phyloP scores from a whole-genome alignment of 2,888 invertebrate species.

The Orchestes rusci region DNA sequence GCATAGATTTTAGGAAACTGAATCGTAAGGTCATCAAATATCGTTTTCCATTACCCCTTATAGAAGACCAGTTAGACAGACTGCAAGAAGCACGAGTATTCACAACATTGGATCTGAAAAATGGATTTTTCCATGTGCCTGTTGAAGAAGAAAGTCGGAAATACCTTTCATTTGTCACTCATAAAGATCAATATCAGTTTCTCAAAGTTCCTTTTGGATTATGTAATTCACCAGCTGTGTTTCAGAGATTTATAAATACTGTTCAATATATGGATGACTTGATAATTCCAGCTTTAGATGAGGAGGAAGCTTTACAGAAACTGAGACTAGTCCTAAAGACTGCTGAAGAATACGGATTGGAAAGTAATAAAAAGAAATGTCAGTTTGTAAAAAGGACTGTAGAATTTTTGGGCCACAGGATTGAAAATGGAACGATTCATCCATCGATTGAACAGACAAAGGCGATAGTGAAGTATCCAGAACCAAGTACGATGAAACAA shows the following conservation, averaged over 20 bases:
- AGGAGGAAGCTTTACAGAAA: conserved; percentile 22
- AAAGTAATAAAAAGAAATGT: conserved; percentile 37
- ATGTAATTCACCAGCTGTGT: conserved; percentile 23
- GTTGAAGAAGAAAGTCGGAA: conserved; percentile 26
- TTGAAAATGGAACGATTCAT: conserved; percentile 25
- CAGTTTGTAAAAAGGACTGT: conserved; percentile 33
- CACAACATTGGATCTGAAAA: conserved; percentile 27
- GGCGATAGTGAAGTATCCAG: conserved; percentile 29
- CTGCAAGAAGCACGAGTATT: conserved; percentile 15
- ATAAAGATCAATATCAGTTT: conserved; percentile 39
- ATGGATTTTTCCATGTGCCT: conserved; percentile 33
- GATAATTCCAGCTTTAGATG: conserved; percentile 26
- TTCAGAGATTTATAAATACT: conserved; percentile 6
- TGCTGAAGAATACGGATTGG: conserved; percentile 26
- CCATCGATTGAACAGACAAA: conserved; percentile 26
- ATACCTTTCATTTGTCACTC: conserved; percentile 39
- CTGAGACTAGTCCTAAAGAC: conserved; percentile 9
- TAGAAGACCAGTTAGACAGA: conserved; percentile 20
- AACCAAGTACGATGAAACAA: conserved; percentile 28
- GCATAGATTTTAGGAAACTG: conserved; percentile 26
- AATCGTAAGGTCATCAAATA: conserved; percentile 23
- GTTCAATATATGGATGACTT: conserved; percentile 29
- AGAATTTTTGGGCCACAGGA: conserved; percentile 26
- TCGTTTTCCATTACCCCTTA: conserved; percentile 25
- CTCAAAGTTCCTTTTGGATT: conserved; percentile 40